Evolutionary conservation across 2,113 vertebrate genomes (phyloP).

Genomic region (Aldabrachelys gigantea): DNA sequence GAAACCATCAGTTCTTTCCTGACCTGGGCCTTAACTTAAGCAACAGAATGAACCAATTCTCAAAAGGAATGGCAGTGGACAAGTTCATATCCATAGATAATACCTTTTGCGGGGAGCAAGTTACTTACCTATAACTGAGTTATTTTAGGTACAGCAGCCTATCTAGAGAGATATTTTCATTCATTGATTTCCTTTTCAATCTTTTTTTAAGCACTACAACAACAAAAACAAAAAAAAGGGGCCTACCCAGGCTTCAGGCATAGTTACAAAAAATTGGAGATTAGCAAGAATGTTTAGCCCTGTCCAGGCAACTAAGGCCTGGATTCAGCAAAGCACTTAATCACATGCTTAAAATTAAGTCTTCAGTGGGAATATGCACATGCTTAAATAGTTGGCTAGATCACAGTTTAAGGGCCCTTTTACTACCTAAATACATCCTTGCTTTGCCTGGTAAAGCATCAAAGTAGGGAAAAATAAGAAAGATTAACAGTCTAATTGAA

Average conservation of each 20-base stretch:
- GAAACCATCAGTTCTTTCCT: rapidly evolving
- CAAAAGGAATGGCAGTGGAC: background rate
- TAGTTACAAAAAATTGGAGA: background rate
- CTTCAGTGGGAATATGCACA: background rate
- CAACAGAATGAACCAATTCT: rapidly evolving
- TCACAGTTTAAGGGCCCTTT: background rate
- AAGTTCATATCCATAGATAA: rapidly evolving
- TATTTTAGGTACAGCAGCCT: background rate
- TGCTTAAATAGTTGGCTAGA: background rate
- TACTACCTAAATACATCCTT: background rate
- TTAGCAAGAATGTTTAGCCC: background rate
- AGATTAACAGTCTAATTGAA: background rate
- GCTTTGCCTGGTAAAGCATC: background rate
- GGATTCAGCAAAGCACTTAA: background rate
- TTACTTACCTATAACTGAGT: background rate
- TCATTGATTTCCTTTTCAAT: background rate
- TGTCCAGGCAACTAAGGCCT: background rate
- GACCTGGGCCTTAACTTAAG: background rate
- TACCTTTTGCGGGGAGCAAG: background rate
- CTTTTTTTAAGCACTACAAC: background rate
- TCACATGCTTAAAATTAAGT: background rate
- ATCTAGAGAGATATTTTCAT: too few relatives aligned
- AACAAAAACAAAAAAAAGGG: background rate
- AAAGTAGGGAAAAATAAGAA: background rate
- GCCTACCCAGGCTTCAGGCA: background rate